These are phyloP conservation scores for Linnaemya tessellans DNA, from an alignment of 2,888 invertebrate species.

Conservation along the genomic window DNA sequence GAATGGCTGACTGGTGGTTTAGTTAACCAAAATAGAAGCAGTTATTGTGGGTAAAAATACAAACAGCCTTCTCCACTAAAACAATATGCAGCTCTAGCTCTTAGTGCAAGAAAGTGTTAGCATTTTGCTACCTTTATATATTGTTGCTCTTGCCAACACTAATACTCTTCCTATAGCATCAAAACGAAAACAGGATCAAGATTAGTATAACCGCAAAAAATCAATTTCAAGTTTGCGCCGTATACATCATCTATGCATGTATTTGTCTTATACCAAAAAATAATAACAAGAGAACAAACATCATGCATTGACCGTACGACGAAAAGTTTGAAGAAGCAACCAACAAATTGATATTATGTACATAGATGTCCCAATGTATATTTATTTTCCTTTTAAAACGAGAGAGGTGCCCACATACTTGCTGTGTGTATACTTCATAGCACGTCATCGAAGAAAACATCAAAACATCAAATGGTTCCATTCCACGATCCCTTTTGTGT, in stretches of 20 bases:
- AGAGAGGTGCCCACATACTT: not conserved
- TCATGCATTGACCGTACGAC: not conserved
- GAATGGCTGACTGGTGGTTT: conserved; percentile 51
- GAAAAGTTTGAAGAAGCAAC: conserved; percentile 23
- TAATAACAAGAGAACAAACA: conserved; percentile 22
- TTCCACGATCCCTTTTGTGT: not conserved
- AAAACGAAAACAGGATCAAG: conserved; percentile 67
- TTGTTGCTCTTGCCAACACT: conserved; percentile 29
- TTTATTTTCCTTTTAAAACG: conserved; percentile 16
- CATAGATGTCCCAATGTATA: not conserved
- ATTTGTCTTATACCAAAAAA: conserved; percentile 8
- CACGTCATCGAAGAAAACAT: not conserved
- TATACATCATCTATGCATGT: conserved; percentile 39
- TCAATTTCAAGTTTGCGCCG: conserved; percentile 68
- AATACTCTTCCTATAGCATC: conserved; percentile 36
- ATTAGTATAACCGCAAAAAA: conserved; percentile 67
- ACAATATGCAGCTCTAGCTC: conserved; percentile 43
- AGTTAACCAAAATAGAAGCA: conserved; percentile 67
- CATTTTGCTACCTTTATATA: conserved; percentile 34
- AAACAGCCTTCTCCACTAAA: conserved; percentile 39
- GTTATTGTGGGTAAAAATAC: conserved; percentile 58
- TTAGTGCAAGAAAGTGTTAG: conserved; percentile 55
- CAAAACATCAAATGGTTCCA: conserved; percentile 38
- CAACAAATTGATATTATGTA: conserved; percentile 8
- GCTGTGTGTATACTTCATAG: not conserved